Evolutionary conservation across 2,888 invertebrate genomes (phyloP).

Genomic region (Heliconius aoede): DNA sequence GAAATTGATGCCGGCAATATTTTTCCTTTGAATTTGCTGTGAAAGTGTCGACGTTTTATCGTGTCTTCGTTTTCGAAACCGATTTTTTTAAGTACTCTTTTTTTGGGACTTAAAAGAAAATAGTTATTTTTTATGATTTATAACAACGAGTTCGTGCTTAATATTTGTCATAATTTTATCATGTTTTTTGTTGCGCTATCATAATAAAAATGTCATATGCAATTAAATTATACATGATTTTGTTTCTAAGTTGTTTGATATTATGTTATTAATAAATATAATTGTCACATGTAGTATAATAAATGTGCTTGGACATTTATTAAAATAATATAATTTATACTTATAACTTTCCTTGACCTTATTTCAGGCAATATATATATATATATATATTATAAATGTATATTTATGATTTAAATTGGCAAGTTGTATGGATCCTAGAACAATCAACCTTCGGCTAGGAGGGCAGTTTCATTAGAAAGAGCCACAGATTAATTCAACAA

Average conservation of each 20-base stretch:
- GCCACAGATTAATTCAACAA: too few species aligned
- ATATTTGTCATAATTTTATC: conserved; percentile 19
- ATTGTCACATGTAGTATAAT: conserved; percentile 1
- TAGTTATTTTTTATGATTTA: conserved; percentile 3
- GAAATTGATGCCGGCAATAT: conserved; percentile 82
- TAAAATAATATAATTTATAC: background rate
- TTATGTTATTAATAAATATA: conserved; percentile 5
- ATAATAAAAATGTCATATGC: conserved; percentile 13
- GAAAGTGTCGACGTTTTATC: conserved; percentile 77
- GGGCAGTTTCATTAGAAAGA: too few species aligned
- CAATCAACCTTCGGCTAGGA: too few species aligned
- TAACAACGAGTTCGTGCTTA: conserved; percentile 4
- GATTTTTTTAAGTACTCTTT: conserved; percentile 60
- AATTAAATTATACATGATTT: conserved; percentile 5
- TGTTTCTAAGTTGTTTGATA: background rate
- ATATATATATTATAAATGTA: too few species aligned
- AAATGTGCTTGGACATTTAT: background rate
- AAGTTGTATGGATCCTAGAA: too few species aligned
- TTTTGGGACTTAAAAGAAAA: conserved; percentile 18
- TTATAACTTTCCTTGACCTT: background rate
- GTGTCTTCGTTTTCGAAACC: conserved; percentile 65
- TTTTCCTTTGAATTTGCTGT: conserved; percentile 79
- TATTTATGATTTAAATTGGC: too few species aligned
- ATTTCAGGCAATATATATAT: too few species aligned
- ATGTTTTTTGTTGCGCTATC: conserved; percentile 10